phyloP scores from a whole-genome alignment of 2,888 invertebrate species.

The Cephus pygmeus region DNA sequence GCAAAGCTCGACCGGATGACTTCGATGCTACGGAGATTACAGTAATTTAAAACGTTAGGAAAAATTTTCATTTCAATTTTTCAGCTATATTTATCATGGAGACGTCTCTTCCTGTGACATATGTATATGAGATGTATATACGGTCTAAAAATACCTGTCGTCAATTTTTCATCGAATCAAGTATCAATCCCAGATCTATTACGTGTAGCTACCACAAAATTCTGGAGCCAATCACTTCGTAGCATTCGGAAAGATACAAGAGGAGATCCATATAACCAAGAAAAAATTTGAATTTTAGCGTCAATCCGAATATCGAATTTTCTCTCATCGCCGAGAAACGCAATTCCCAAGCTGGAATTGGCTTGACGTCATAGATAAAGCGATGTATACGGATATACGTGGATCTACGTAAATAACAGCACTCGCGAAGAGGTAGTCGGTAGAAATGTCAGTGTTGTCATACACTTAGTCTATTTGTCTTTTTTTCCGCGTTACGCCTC shows the following conservation, averaged over 20 bases:
- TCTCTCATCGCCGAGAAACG: not conserved
- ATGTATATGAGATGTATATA: not conserved
- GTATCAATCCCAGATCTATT: not conserved
- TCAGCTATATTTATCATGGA: not conserved
- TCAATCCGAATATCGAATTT: not conserved
- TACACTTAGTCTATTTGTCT: not conserved
- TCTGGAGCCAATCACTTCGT: not conserved
- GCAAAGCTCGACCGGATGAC: not conserved
- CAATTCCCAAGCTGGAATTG: not conserved
- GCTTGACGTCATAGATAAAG: not conserved
- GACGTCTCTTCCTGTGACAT: not conserved
- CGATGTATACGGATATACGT: not conserved
- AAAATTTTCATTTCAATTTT: not conserved
- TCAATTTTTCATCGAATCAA: not conserved
- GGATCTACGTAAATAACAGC: not conserved
- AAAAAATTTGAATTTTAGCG: not conserved
- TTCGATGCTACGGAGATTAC: not conserved
- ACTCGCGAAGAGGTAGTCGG: not conserved
- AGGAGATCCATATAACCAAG: not conserved
- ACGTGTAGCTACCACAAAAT: not conserved
- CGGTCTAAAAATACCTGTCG: not conserved
- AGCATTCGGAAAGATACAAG: not conserved
- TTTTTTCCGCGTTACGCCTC: not conserved
- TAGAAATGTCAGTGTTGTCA: not conserved
- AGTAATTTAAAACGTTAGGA: not conserved